Base-by-base conservation (phyloP, 2,888 invertebrate species). In the Busseola fusca region DNA sequence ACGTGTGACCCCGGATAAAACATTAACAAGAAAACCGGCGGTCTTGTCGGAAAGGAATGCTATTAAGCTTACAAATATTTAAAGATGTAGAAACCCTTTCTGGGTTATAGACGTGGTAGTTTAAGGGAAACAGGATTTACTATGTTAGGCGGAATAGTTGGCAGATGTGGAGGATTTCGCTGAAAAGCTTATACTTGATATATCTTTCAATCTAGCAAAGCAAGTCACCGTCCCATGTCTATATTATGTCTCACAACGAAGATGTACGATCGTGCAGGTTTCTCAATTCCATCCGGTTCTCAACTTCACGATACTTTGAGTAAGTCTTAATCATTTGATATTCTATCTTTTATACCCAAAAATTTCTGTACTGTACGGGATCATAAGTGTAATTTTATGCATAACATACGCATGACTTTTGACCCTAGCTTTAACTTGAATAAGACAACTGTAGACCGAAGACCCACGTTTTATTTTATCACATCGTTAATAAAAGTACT, bases 1-100 rank as follows among this genome's bases (percentile, higher is more conserved):
- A 90, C 87, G 87, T 90, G 90, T 86, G 77, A 77, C 84, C 74
- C 78, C 73, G 64, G 69, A 82, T 80, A 79, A 75, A 77, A 80
- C 54, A 74, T 73, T 68, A 65, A 80, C 66, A 58, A 84, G 75
- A 69, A 77, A 77, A 78, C 73, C 58, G 52, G 50, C 50, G 65
- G 59, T 25, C 67, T 58, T 67, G 66, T 45, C 76, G n/a, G 48
- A 77, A 73, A 60, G 52, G 45, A 78, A 70, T 37, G 62, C 40
- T 79, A 59, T 37, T 64, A 54, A 69, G 52, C 37, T 25, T 30
- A 57, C 57, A 56, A 64, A 80, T 64, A 64, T 80, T 74, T 80
- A 25, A 74, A 57, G 48, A 80, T 65, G 16, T 50, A 56, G 52
- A 48, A 64, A 63, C 48, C 75, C 68, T 60, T 60, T 66, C 62